Evolutionary conservation across 1,140 invertebrate genomes (phyloP), one percentile per base, ranked within the genome.

Genomic region (Tetramorium alpestre): DNA sequence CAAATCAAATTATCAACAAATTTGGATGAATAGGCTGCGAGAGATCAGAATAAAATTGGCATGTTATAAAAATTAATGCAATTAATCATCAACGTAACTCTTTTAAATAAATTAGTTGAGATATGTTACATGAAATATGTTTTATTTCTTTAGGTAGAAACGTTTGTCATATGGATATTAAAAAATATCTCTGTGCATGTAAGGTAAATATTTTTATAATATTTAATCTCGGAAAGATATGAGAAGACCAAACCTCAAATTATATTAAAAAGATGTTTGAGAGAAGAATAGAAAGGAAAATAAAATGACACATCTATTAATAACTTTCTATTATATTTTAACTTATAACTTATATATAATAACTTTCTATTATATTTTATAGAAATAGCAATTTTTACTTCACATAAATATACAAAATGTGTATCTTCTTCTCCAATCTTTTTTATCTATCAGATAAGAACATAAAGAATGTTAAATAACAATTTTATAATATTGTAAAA

Each of bases 131-230:
- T 44, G 4, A 67, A 67, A 44, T 44, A 44, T 44, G 22, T 5
- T 41, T 44, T 22, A 22, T 38, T 16, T 11, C n/a, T 67, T 22
- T 67, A 22, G 0, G 16, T 44, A 67, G 11, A 47, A 47, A 47
- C 10, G 0, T 67, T 41, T 67, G n/a, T 22, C 10, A 13, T n/a
- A 41, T 1, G 18, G 7, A 67, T 67, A 67, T 67, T 67, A 67
- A 67, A 67, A 67, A 67, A 67, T 3, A 41, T 22, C 1, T 41
- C 10, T n/a, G 8, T 33, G 28, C 47, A 11, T 18, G 22, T 67
- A 10, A 44, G 38, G 5, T 67, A 67, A 67, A 67, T 67, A 67
- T 67, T 67, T 67, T 22, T 67, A 67, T 10, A 22, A 67, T 67
- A 41, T 16, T 13, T 67, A 67, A 67, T 41, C n/a, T n/a, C 13